These are phyloP conservation scores for Bellardia pandia DNA, from an alignment of 2,888 invertebrate genomes.

Conservation along the genomic window DNA sequence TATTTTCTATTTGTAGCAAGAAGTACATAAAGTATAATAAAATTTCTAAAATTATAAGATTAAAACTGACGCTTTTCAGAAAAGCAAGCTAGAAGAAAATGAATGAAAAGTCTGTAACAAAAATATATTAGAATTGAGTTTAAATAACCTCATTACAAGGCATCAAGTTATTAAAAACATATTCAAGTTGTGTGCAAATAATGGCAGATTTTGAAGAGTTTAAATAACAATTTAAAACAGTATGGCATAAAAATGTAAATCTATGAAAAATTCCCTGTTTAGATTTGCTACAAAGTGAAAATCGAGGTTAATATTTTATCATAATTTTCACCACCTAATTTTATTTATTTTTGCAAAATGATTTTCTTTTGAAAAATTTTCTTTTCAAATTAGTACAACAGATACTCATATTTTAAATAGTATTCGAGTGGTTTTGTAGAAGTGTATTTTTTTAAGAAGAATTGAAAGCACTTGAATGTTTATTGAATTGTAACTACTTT, in stretches of 20 bases:
- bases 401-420: slow-evolving; percentile 17
- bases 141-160: slow-evolving; percentile 81
- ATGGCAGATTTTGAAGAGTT: slow-evolving; percentile 80
- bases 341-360: slow-evolving; percentile 10
- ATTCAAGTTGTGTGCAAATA: slow-evolving; percentile 78
- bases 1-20: slow-evolving; percentile 31
- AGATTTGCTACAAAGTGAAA: not conserved
- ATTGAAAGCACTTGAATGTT: slow-evolving; percentile 54
- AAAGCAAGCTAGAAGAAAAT: not conserved
- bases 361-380: not conserved
- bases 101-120: slow-evolving; percentile 39
- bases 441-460: slow-evolving; percentile 4
- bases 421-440: slow-evolving; percentile 35
- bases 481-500: slow-evolving; percentile 64
- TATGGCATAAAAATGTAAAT: slow-evolving; percentile 14
- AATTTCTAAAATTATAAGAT: slow-evolving; percentile 63
- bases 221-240: slow-evolving; percentile 74
- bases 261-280: not conserved
- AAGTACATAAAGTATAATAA: slow-evolving; percentile 70
- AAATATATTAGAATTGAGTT: slow-evolving; percentile 80
- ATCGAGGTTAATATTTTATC: slow-evolving; percentile 68
- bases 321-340: slow-evolving; percentile 78
- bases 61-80: slow-evolving; percentile 66
- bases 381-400: slow-evolving; percentile 19
- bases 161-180: slow-evolving; percentile 74